Percentiles rank a stretch among this genome's conserved stretches.
Evolutionary conservation across 2,113 vertebrate genomes (phyloP).

Genomic region (Bettongia penicillata): DNA sequence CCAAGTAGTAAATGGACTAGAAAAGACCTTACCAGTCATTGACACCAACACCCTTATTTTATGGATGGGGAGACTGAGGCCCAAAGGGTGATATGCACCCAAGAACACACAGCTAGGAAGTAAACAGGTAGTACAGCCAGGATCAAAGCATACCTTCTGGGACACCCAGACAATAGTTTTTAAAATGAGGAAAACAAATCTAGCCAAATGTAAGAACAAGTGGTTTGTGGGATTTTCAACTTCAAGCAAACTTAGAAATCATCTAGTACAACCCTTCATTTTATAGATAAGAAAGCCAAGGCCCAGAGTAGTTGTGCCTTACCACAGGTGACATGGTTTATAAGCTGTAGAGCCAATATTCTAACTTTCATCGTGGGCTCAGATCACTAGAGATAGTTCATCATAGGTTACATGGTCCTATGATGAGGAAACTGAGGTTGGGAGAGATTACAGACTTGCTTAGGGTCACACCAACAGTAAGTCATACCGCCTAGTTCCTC

Average conservation of each 20-base stretch:
- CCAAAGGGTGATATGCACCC: not conserved
- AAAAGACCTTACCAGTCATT: not conserved
- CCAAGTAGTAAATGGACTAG: not conserved
- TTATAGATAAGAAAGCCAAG: not conserved
- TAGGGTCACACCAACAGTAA: not conserved
- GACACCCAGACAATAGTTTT: not conserved
- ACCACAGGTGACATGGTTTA: not conserved
- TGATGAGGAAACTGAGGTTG: not conserved
- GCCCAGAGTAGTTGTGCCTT: not conserved
- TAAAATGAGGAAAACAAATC: not conserved
- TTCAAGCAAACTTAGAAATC: not conserved
- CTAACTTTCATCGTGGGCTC: not conserved
- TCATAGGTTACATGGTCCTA: not conserved
- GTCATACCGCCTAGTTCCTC: not conserved
- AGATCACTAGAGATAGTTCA: not conserved
- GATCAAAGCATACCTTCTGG: not conserved
- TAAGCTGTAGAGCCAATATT: not conserved
- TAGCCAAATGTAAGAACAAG: not conserved
- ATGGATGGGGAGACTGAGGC: not conserved
- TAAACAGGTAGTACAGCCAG: not conserved
- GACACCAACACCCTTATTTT: not conserved
- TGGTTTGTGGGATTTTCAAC: not conserved
- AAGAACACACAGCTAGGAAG: not conserved
- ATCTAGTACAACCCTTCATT: not conserved
- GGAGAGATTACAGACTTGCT: not conserved